Conservation (phyloP, 2,888 invertebrate species). For the Ischnura elegans region DNA sequence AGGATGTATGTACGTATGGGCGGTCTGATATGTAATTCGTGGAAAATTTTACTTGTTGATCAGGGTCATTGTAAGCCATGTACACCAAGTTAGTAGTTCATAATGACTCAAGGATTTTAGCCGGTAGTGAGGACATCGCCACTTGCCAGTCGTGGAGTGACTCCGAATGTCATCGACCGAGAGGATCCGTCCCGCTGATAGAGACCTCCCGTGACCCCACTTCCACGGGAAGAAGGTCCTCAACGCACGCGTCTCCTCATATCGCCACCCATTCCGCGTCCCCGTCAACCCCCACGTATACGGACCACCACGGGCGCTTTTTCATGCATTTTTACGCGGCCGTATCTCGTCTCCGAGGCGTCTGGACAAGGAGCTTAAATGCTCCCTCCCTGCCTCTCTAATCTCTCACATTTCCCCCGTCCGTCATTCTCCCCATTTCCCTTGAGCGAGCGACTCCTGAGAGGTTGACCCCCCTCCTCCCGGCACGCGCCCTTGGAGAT, state of each 20-base stretch:
- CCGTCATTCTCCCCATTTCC: background rate
- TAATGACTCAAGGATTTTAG: too few species aligned
- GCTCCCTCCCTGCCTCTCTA: background rate
- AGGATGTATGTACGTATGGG: too few species aligned
- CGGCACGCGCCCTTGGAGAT: conserved; percentile 26
- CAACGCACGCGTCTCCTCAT: background rate
- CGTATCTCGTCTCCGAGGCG: background rate
- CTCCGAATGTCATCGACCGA: background rate
- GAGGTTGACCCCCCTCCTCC: background rate
- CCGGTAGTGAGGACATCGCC: background rate
- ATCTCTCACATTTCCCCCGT: background rate
- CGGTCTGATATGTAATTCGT: too few species aligned
- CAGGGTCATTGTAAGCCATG: too few species aligned
- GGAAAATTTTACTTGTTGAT: too few species aligned
- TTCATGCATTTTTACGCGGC: background rate
- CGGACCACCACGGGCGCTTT: background rate
- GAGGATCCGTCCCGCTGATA: background rate
- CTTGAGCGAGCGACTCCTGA: conserved; percentile 3
- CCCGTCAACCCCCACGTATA: background rate
- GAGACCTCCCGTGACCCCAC: background rate
- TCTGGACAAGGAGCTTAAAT: background rate
- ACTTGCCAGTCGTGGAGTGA: background rate
- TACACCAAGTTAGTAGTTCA: too few species aligned
- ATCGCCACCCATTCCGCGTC: background rate
- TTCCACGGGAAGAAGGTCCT: background rate